Percentiles rank a stretch among this genome's conserved stretches.
Conservation (phyloP, 2,113 vertebrate genomes). For the Helogale parvula region DNA sequence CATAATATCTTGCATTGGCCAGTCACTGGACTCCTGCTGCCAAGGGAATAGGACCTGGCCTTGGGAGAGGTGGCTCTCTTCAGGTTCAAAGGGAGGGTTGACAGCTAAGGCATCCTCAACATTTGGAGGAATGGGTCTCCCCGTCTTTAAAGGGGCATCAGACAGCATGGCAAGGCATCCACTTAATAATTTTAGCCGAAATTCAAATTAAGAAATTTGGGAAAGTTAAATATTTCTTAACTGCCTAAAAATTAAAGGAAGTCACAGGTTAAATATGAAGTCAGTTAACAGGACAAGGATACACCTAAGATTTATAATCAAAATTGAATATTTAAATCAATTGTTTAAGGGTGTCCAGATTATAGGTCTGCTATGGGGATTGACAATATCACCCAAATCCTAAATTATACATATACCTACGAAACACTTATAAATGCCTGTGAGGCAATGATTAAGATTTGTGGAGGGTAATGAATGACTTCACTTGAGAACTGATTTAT, state of each 20-base stretch:
- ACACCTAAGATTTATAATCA: background rate
- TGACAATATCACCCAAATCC: background rate
- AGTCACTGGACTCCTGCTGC: background rate
- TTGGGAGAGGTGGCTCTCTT: background rate
- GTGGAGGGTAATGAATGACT: background rate
- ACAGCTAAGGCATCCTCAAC: background rate
- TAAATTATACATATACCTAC: background rate
- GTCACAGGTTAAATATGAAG: background rate
- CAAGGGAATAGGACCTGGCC: background rate
- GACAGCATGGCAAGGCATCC: background rate
- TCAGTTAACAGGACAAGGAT: background rate
- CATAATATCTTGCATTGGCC: background rate
- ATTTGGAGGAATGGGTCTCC: background rate
- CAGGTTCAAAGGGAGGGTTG: background rate
- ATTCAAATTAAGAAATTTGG: background rate
- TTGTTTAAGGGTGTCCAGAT: background rate
- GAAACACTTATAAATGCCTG: background rate
- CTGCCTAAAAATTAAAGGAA: background rate
- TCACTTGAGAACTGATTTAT: background rate
- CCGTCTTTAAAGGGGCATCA: background rate
- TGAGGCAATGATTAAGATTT: background rate
- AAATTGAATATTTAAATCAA: background rate
- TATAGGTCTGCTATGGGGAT: background rate
- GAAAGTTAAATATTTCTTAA: constrained; percentile 17
- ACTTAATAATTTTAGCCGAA: background rate